Percentiles rank a stretch among this genome's conserved stretches.
phyloP scores from a whole-genome alignment of 1,140 invertebrate species.

The Brachionus manjavacas region DNA sequence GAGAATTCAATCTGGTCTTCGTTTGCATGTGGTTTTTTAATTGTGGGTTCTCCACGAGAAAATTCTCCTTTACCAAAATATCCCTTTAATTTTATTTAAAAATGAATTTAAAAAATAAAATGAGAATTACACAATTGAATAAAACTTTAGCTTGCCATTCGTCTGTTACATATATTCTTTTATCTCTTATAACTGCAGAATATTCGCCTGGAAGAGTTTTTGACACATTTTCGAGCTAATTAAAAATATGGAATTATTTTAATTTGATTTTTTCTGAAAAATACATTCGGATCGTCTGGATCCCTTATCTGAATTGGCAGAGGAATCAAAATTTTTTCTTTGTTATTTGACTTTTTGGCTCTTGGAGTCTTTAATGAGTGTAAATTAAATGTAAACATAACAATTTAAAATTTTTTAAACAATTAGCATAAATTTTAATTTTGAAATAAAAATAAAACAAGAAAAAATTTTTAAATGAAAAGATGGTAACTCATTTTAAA shows the following conservation, averaged over 20 bases:
- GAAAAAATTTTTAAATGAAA: background rate
- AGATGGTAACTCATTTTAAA: no score
- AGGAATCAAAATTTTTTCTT: conserved; percentile 7
- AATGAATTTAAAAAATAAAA: background rate
- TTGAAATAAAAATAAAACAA: background rate
- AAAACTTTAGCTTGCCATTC: conserved; percentile 8
- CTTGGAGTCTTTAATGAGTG: background rate
- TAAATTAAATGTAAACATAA: background rate
- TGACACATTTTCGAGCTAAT: conserved; percentile 17
- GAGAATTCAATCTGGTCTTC: background rate
- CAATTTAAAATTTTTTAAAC: background rate
- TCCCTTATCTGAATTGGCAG: background rate
- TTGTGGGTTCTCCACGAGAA: background rate
- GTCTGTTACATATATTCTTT: background rate
- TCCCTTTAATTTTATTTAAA: background rate
- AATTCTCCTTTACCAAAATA: conserved; percentile 41
- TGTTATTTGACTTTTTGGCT: background rate
- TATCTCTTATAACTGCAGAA: conserved; percentile 9
- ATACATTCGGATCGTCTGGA: background rate
- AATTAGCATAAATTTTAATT: background rate
- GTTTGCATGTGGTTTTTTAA: background rate
- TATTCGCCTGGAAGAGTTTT: background rate
- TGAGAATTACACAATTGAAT: conserved; percentile 19
- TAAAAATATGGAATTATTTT: background rate
- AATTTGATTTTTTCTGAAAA: background rate